Evolutionary conservation across 2,797 vertebrate genomes (phyloP).

Genomic region (Nyctalus aviator): DNA sequence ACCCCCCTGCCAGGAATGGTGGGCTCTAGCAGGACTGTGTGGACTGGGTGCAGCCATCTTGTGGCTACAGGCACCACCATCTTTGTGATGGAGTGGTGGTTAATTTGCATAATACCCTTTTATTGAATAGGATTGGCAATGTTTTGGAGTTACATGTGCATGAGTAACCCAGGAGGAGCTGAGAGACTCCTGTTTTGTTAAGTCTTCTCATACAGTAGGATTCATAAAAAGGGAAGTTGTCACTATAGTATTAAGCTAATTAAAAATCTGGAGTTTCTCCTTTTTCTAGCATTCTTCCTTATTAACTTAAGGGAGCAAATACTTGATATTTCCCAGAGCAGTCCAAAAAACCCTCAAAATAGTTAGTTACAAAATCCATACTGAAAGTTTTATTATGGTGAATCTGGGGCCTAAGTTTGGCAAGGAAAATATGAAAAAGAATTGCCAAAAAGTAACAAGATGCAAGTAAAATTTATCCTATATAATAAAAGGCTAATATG

Average conservation of each 20-base stretch:
- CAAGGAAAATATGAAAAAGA: conserved; percentile 21
- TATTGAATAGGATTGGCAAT: no score
- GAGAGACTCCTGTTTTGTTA: no score
- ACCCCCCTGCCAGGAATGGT: no score
- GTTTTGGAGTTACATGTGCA: no score
- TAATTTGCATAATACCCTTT: no score
- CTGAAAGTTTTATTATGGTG: neutral
- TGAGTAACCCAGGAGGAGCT: no score
- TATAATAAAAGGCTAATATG: no score
- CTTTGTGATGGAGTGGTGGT: no score
- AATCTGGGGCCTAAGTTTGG: no score
- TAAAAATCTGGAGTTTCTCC: neutral
- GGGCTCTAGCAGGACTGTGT: no score
- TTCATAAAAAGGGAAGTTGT: neutral
- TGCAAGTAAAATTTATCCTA: neutral
- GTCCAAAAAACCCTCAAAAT: neutral
- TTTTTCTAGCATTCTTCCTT: neutral
- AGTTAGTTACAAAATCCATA: neutral
- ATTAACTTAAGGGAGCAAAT: neutral
- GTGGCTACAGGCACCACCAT: no score
- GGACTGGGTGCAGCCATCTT: no score
- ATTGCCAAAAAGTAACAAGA: neutral
- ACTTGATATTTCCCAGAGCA: neutral
- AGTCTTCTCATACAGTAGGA: neutral
- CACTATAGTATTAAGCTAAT: neutral